These are phyloP conservation scores for Pantherophis guttatus DNA, from an alignment of 2,113 vertebrate species.

Conservation along the genomic window DNA sequence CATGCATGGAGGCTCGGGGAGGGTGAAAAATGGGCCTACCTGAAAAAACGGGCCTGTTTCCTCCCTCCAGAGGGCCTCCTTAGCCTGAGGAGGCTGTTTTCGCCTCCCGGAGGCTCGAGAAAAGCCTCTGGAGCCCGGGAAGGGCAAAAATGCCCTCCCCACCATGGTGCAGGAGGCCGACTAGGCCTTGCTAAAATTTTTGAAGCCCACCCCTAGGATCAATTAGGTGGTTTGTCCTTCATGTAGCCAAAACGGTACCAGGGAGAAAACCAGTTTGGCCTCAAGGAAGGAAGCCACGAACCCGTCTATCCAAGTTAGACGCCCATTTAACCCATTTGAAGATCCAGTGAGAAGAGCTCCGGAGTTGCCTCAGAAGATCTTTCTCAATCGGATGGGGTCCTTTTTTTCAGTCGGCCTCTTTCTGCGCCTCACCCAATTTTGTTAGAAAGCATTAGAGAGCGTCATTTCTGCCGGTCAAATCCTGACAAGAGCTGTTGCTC, in stretches of 20 bases:
- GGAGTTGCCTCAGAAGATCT: background rate
- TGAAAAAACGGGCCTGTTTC: too few relatives aligned
- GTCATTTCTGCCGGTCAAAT: background rate
- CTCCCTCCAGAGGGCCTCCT: too few relatives aligned
- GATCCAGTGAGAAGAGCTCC: background rate
- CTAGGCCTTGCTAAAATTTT: too few relatives aligned
- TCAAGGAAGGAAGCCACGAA: background rate
- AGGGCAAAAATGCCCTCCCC: too few relatives aligned
- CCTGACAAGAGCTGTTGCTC: conserved; percentile 10
- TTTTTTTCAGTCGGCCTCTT: background rate
- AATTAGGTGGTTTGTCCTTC: background rate
- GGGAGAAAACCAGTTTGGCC: background rate
- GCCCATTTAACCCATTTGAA: background rate
- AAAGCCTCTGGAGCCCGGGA: too few relatives aligned
- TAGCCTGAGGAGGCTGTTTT: too few relatives aligned
- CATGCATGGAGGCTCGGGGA: too few relatives aligned
- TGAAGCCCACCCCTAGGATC: too few relatives aligned
- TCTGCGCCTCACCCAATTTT: background rate
- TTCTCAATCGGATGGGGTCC: background rate
- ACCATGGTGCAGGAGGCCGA: too few relatives aligned
- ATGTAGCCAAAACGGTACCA: too few relatives aligned
- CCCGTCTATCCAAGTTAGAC: background rate
- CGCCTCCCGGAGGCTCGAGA: too few relatives aligned
- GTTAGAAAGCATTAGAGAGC: background rate
- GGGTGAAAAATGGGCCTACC: too few relatives aligned